Conservation (phyloP, 2,888 invertebrate species). For the Leptodirus hochenwartii region DNA sequence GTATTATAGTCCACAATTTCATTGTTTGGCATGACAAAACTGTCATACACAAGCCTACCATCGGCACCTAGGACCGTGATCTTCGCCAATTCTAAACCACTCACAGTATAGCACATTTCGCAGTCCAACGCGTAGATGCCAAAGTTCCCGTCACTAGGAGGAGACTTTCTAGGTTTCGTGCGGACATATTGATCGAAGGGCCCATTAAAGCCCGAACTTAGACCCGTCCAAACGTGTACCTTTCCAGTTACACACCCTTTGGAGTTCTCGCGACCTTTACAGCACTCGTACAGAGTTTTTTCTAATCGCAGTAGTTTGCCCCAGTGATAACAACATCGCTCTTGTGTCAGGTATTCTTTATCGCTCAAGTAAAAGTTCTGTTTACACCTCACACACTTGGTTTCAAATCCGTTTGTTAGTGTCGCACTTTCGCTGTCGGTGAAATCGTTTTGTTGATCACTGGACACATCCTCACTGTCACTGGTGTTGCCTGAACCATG, state of each 20-base stretch:
- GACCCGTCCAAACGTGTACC: slow-evolving; percentile 64
- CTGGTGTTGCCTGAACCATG: slow-evolving; percentile 27
- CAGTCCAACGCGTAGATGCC: slow-evolving; percentile 78
- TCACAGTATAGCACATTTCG: slow-evolving; percentile 89
- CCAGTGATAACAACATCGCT: slow-evolving; percentile 77
- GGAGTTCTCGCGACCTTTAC: slow-evolving; percentile 30
- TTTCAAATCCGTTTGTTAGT: slow-evolving; percentile 7
- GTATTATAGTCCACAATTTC: slow-evolving; percentile 88
- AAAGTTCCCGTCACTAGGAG: slow-evolving; percentile 29
- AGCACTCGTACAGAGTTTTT: slow-evolving; percentile 38
- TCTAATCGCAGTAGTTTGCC: slow-evolving; percentile 44
- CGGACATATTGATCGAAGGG: slow-evolving; percentile 49
- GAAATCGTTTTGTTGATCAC: not conserved
- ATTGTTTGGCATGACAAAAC: slow-evolving; percentile 63
- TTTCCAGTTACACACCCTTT: slow-evolving; percentile 46
- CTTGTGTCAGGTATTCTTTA: slow-evolving; percentile 52
- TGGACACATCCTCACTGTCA: slow-evolving; percentile 16
- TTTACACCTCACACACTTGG: slow-evolving; percentile 49
- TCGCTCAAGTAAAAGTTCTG: slow-evolving; percentile 50
- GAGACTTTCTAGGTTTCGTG: slow-evolving; percentile 26
- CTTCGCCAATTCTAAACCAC: slow-evolving; percentile 73
- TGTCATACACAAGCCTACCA: slow-evolving; percentile 63
- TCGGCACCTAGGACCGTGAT: slow-evolving; percentile 66
- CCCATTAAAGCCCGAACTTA: slow-evolving; percentile 50
- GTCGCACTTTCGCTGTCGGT: not conserved